phyloP scores from a whole-genome alignment of 2,797 vertebrate genomes.

The Leptatherina wallacei region DNA sequence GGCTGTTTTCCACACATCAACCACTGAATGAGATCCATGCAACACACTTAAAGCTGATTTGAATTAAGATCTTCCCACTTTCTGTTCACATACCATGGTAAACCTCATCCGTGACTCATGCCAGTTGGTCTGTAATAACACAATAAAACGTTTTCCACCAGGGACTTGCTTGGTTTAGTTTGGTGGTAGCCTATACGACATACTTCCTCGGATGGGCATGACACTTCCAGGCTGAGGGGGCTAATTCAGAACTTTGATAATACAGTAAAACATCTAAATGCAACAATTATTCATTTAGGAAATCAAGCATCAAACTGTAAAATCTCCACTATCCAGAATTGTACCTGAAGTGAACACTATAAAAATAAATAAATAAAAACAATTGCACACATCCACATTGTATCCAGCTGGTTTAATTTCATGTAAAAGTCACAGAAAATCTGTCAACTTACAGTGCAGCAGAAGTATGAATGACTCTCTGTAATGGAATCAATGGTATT shows the following conservation, averaged over 20 bases:
- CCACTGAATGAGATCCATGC: conserved; percentile 5
- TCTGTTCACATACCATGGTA: conserved; percentile 25
- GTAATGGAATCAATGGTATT: not conserved
- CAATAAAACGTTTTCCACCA: conserved; percentile 20
- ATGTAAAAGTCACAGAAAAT: not conserved
- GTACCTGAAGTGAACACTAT: not conserved
- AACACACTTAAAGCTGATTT: conserved; percentile 10
- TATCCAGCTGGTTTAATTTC: no score
- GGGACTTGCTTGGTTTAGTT: conserved; percentile 16
- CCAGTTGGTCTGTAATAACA: conserved; percentile 30
- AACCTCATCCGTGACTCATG: conserved; percentile 43
- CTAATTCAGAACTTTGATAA: conserved; percentile 28
- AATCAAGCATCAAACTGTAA: not conserved
- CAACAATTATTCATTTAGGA: not conserved
- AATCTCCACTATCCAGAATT: not conserved
- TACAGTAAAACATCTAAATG: not conserved
- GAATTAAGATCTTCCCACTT: not conserved
- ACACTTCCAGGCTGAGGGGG: not conserved
- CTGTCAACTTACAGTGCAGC: not conserved
- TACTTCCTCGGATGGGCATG: not conserved
- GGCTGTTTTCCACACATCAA: conserved; percentile 26
- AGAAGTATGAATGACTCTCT: not conserved
- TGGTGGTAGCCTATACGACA: conserved; percentile 10
- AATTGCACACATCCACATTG: not conserved
- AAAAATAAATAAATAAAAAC: not conserved